Conservation (phyloP, 2,888 invertebrate genomes). For the Cerastis rubricosa region DNA sequence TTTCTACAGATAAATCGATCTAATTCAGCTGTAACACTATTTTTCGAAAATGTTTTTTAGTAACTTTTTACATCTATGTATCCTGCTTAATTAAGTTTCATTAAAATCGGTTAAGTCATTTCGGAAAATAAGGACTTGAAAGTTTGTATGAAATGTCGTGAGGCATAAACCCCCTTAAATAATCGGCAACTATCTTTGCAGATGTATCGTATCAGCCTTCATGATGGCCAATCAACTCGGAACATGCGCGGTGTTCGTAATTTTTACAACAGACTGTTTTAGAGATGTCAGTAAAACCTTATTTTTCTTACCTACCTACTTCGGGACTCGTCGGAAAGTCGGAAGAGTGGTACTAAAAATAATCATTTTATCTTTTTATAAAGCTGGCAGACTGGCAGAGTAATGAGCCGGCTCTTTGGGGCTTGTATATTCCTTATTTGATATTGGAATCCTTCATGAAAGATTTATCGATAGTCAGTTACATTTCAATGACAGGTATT, state of each 20-base stretch:
- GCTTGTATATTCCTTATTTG: constrained; percentile 75
- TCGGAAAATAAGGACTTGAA: too few relatives aligned
- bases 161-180: too few relatives aligned
- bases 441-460: constrained; percentile 77
- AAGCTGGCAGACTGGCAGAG: constrained; percentile 79
- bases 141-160: too few relatives aligned
- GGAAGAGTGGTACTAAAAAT: neutral
- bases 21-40: too few relatives aligned
- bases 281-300: constrained; percentile 78
- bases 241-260: constrained; percentile 80
- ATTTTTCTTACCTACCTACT: neutral
- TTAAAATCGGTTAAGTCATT: too few relatives aligned
- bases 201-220: constrained; percentile 75
- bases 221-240: constrained; percentile 82
- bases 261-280: constrained; percentile 79
- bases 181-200: constrained; percentile 65
- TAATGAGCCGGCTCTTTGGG: constrained; percentile 66
- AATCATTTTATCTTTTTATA: constrained; percentile 40
- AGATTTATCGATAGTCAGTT: constrained; percentile 76
- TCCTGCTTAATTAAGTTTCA: too few relatives aligned
- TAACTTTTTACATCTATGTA: too few relatives aligned
- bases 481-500: constrained; percentile 77
- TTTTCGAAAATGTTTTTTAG: too few relatives aligned
- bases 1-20: too few relatives aligned
- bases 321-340: neutral